Evolutionary conservation across 1,140 invertebrate species (phyloP).

Genomic region (Drosophila rhopaloa): DNA sequence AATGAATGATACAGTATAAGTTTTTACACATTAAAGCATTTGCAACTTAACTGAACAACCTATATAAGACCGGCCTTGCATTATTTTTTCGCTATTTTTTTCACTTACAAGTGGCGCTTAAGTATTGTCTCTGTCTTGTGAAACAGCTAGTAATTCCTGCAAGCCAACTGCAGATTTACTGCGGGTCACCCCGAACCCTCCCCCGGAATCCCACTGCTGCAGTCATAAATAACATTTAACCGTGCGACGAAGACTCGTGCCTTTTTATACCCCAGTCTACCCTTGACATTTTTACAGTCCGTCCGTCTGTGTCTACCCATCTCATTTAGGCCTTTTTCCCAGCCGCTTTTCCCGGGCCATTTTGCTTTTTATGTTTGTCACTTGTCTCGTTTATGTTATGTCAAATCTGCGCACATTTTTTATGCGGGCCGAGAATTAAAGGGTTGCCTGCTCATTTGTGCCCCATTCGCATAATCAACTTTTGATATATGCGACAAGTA

Average conservation of each 20-base stretch:
- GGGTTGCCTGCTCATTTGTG: constrained; percentile 49
- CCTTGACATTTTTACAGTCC: constrained; percentile 76
- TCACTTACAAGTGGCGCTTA: constrained; percentile 42
- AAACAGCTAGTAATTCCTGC: constrained; percentile 37
- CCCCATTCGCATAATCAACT: constrained; percentile 72
- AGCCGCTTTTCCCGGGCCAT: constrained; percentile 31
- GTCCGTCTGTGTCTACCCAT: constrained; percentile 53
- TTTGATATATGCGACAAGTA: constrained; percentile 69
- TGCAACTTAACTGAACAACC: constrained; percentile 6
- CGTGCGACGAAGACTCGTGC: constrained; percentile 19
- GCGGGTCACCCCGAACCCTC: constrained; percentile 16
- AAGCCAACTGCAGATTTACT: constrained; percentile 63
- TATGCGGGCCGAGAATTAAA: constrained; percentile 48
- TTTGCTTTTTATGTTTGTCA: constrained; percentile 69
- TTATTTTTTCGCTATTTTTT: not conserved
- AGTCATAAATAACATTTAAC: constrained; percentile 81
- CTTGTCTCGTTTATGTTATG: constrained; percentile 77
- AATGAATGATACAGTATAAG: too few species aligned
- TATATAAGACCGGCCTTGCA: constrained; percentile 12
- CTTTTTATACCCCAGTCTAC: constrained; percentile 43
- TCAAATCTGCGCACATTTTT: constrained; percentile 77
- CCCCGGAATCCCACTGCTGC: constrained; percentile 31
- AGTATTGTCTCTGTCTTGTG: constrained; percentile 50
- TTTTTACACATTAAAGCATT: not conserved
- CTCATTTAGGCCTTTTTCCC: constrained; percentile 60